Base-by-base conservation (phyloP, 2,888 invertebrate genomes). In the Furcula furcula region DNA sequence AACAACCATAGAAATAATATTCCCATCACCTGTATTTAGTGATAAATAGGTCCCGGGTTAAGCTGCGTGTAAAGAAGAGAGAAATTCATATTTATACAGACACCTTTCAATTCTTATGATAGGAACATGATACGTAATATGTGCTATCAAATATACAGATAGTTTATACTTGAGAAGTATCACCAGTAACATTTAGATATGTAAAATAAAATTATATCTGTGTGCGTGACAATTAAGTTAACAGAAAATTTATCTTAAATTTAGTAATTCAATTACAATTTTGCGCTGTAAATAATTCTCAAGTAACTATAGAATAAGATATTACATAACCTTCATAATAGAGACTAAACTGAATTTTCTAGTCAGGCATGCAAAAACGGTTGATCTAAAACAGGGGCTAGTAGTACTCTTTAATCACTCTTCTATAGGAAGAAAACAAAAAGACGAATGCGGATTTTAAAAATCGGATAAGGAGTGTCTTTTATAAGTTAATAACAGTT, bases 1-100 rank as follows among this genome's bases (percentile, higher is more conserved):
- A 67, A 73, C 65, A 71, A 75, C 67, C 68, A 71, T 63, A 80
- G 46, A 74, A 80, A 79, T 72, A 76, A 75, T 76, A 79, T 65
- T 80, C 82, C 86, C 84, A 72, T 89, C 89, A 89, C 89, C 89
- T 89, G 88, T 63, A 71, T 83, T 86, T 88, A 89, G 80, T 88
- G 89, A 87, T 88, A 89, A 67, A 89, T 85, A 85, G 87, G 79
- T 87, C 89, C 89, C 87, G 87, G 84, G 81, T 88, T 89, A 89
- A 85, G 89, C 89, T 89, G 89, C 89, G 65, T 89, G 89, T 86
- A 89, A 89, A 89, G 83, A 87, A 86, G 83, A 88, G 76, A 87
- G 76, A 84, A 77, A 77, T 76, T 70, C 66, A 44, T 71, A 70
- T 83, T 81, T 82, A 80, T 72, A 83, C 55, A 81, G 55, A 69